These are phyloP conservation scores for Marisa cornuarietis DNA, from an alignment of 1,140 invertebrate species.

Conservation along the genomic window DNA sequence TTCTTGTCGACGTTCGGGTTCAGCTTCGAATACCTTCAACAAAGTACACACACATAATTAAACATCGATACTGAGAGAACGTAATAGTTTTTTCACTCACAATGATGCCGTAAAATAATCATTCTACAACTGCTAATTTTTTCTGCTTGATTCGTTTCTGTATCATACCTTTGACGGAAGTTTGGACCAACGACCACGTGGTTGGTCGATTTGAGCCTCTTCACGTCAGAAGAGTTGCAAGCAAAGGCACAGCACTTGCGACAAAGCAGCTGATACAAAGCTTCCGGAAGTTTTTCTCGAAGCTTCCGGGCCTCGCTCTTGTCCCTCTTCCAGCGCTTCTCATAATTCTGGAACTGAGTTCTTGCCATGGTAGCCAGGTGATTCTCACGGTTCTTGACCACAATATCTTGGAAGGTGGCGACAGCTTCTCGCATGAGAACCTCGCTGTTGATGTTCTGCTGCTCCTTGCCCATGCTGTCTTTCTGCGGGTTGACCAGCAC, in stretches of 20 bases:
- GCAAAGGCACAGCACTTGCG: slow-evolving; percentile 41
- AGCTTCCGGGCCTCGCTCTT: slow-evolving; percentile 23
- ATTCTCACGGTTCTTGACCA: background rate
- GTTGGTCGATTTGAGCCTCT: slow-evolving; percentile 39
- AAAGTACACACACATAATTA: no score
- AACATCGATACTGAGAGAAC: no score
- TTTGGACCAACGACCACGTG: slow-evolving; percentile 39
- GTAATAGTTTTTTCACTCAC: no score
- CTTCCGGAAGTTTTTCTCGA: slow-evolving; percentile 20
- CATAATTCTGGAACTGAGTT: slow-evolving; percentile 34
- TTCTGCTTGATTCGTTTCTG: background rate
- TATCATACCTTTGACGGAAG: slow-evolving; percentile 27
- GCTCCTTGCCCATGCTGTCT: slow-evolving; percentile 43
- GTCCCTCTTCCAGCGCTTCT: slow-evolving; percentile 21
- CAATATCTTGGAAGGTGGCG: slow-evolving; percentile 18
- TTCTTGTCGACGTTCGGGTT: slow-evolving; percentile 23
- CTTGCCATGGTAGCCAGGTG: slow-evolving; percentile 26
- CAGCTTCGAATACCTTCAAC: no score
- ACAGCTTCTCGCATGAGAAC: slow-evolving; percentile 51
- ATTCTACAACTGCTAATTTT: no score
- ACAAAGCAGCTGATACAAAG: slow-evolving; percentile 45
- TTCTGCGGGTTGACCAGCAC: slow-evolving; percentile 33
- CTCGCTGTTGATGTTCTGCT: slow-evolving; percentile 49
- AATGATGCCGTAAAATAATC: no score
- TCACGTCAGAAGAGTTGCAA: slow-evolving; percentile 43